Evolutionary conservation across 2,888 invertebrate species (phyloP).

Genomic region (Laothoe populi): DNA sequence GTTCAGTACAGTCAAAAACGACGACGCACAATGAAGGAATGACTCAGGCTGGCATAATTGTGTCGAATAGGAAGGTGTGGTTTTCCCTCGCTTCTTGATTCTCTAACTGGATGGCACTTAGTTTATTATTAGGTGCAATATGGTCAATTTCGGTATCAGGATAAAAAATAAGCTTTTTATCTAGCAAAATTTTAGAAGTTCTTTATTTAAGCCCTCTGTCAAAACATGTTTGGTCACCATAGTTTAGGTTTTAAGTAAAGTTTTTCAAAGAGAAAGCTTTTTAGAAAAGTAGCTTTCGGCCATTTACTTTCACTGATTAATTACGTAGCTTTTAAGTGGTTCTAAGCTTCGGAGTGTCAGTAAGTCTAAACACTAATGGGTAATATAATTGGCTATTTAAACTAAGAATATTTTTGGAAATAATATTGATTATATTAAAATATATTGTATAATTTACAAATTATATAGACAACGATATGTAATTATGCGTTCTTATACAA

Average conservation of each 20-base stretch:
- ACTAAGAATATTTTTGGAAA: neutral
- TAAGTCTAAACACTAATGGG: slow-evolving; percentile 6
- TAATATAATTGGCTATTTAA: neutral
- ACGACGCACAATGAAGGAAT: too few species aligned
- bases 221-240: neutral
- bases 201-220: neutral
- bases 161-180: too few species aligned
- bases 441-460: slow-evolving; percentile 17
- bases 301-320: neutral
- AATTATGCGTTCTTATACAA: slow-evolving; percentile 16
- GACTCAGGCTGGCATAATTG: too few species aligned
- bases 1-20: too few species aligned
- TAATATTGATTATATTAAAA: slow-evolving; percentile 10
- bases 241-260: neutral
- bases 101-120: too few species aligned
- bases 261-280: neutral
- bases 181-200: too few species aligned
- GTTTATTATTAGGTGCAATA: too few species aligned
- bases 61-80: too few species aligned
- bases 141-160: too few species aligned
- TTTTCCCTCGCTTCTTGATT: too few species aligned
- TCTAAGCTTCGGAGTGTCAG: neutral
- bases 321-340: slow-evolving; percentile 2
- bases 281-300: neutral
- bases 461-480: slow-evolving; percentile 11